Evolutionary conservation across 2,888 invertebrate genomes (phyloP).

Genomic region (Polymixis flavicincta): DNA sequence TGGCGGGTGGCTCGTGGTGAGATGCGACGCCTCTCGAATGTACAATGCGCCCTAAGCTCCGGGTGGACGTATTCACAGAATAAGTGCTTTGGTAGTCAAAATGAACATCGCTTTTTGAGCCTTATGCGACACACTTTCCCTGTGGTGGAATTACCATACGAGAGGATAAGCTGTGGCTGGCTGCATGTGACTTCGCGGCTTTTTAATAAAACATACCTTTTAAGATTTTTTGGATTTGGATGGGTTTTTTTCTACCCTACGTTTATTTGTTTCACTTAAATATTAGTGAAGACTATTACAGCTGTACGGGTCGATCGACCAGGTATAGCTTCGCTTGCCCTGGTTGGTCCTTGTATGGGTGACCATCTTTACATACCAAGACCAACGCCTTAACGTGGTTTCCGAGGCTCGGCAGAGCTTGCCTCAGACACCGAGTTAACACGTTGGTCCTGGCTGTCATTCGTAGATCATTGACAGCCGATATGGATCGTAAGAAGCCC

Average conservation of each 20-base stretch:
- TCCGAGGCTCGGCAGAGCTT: too few relatives aligned
- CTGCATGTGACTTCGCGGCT: slow-evolving; percentile 71
- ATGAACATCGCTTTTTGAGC: slow-evolving; percentile 83
- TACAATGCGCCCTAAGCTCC: slow-evolving; percentile 86
- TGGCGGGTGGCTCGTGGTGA: slow-evolving; percentile 71
- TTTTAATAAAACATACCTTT: slow-evolving; percentile 59
- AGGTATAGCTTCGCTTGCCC: too few relatives aligned
- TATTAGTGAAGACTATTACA: not conserved
- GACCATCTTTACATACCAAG: too few relatives aligned
- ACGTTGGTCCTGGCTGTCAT: too few relatives aligned
- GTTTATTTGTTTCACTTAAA: slow-evolving; percentile 24
- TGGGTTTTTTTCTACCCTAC: slow-evolving; percentile 6
- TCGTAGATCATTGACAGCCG: too few relatives aligned
- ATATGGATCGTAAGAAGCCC: too few relatives aligned
- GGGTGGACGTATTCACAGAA: slow-evolving; percentile 81
- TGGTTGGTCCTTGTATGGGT: too few relatives aligned
- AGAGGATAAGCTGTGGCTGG: slow-evolving; percentile 64
- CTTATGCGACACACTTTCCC: slow-evolving; percentile 79
- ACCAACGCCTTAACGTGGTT: too few relatives aligned
- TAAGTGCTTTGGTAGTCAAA: slow-evolving; percentile 85
- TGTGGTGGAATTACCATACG: slow-evolving; percentile 79
- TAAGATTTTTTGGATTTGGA: slow-evolving; percentile 39
- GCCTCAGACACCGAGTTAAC: too few relatives aligned
- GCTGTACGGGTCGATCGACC: too few relatives aligned
- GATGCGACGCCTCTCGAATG: slow-evolving; percentile 83